These are phyloP conservation scores for Alviniconcha marisindica DNA, from an alignment of 1,140 invertebrate genomes.

Conservation along the genomic window DNA sequence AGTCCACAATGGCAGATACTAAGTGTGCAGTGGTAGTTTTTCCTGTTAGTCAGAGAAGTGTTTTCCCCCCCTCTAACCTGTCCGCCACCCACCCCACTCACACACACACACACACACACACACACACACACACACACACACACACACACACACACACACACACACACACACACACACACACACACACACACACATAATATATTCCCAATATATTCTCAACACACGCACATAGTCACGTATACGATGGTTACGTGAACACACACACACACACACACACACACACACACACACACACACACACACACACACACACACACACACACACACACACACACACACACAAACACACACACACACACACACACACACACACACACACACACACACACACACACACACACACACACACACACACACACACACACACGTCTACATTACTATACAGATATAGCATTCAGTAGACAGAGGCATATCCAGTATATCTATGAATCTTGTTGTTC, in stretches of 20 bases:
- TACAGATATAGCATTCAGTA: no score
- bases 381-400: slow-evolving; percentile 25
- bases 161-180: neutral
- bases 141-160: neutral
- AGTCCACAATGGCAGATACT: neutral
- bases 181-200: neutral
- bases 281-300: slow-evolving; percentile 23
- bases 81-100: neutral
- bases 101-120: neutral
- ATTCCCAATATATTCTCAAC: neutral
- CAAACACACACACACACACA: slow-evolving; percentile 8
- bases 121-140: neutral
- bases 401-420: slow-evolving; percentile 11
- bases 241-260: neutral
- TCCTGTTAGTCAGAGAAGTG: neutral
- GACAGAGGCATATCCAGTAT: no score
- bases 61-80: neutral
- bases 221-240: neutral
- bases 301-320: slow-evolving; percentile 28
- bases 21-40: neutral
- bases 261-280: neutral
- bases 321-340: slow-evolving; percentile 14
- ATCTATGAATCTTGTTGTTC: no score
- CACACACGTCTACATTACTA: slow-evolving; percentile 7
- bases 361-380: slow-evolving; percentile 13